Evolutionary conservation across 2,888 invertebrate species (phyloP).

Genomic region (Hyalella azteca): DNA sequence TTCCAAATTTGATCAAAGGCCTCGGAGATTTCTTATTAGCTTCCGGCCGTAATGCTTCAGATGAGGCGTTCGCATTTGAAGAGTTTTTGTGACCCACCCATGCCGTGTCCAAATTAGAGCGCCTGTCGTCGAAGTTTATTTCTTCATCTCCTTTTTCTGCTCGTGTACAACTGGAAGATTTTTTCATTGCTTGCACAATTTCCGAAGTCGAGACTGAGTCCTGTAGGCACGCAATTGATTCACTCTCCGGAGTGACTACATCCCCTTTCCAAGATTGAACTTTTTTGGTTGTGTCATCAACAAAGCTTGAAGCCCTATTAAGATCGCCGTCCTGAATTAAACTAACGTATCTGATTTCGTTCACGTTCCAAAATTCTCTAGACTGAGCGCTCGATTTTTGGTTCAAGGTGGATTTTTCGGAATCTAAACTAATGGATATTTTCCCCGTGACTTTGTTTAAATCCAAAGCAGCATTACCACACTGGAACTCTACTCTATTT

Average conservation of each 20-base stretch:
- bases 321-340: slow-evolving; percentile 6
- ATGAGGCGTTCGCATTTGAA: background rate
- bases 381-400: background rate
- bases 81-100: background rate
- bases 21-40: slow-evolving; percentile 19
- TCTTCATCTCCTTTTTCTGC: no score
- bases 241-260: slow-evolving; percentile 8
- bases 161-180: background rate
- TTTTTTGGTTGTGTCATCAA: background rate
- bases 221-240: slow-evolving; percentile 21
- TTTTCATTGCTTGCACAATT: slow-evolving; percentile 27
- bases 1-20: slow-evolving; percentile 13
- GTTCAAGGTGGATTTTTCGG: background rate
- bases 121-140: no score
- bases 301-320: background rate
- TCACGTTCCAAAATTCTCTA: slow-evolving; percentile 1
- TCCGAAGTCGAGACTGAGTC: background rate
- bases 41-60: slow-evolving; percentile 2
- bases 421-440: background rate
- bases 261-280: background rate
- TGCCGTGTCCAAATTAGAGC: background rate
- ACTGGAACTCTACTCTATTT: slow-evolving; percentile 1
- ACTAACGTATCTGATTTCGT: slow-evolving; percentile 16
- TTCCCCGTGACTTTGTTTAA: background rate
- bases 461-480: background rate